Evolutionary conservation across 1,140 invertebrate species (phyloP).

Genomic region (Schlechtendalia chinensis): DNA sequence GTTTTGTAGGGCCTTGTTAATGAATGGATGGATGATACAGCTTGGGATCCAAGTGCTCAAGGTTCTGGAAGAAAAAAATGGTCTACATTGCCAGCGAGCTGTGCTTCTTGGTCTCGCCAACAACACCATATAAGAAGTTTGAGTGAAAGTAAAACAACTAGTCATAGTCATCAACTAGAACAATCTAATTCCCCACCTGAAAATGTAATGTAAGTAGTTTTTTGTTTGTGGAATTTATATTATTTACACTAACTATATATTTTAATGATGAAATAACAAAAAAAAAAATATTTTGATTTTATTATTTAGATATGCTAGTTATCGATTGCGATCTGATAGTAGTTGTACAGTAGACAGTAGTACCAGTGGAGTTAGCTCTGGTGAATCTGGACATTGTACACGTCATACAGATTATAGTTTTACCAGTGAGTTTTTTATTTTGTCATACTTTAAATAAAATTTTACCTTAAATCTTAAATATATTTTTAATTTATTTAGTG

Average conservation of each 20-base stretch:
- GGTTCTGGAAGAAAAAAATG: conserved; percentile 30
- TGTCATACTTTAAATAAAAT: neutral
- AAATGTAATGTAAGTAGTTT: neutral
- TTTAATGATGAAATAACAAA: too few relatives aligned
- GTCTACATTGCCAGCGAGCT: conserved; percentile 26
- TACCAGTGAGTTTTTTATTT: conserved; percentile 23
- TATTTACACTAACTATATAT: neutral
- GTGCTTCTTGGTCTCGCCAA: conserved; percentile 14
- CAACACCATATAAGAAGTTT: conserved; percentile 53
- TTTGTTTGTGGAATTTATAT: neutral
- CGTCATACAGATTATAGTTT: conserved; percentile 40
- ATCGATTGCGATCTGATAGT: conserved; percentile 52
- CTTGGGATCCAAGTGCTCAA: conserved; percentile 38
- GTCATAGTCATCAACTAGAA: neutral
- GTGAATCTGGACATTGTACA: conserved; percentile 61
- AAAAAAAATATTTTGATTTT: too few relatives aligned
- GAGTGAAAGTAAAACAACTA: conserved; percentile 55
- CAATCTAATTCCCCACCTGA: conserved; percentile 13
- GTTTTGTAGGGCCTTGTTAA: conserved; percentile 34
- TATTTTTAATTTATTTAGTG: conserved; percentile 44
- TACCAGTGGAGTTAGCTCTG: conserved; percentile 75
- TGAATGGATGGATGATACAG: conserved; percentile 39
- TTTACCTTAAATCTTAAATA: neutral
- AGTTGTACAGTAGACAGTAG: conserved; percentile 68
- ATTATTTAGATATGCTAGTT: conserved; percentile 13